Evolutionary conservation across 2,797 vertebrate genomes (phyloP), one percentile per base, ranked within the genome.

Genomic region (Neosalanx taihuensis): DNA sequence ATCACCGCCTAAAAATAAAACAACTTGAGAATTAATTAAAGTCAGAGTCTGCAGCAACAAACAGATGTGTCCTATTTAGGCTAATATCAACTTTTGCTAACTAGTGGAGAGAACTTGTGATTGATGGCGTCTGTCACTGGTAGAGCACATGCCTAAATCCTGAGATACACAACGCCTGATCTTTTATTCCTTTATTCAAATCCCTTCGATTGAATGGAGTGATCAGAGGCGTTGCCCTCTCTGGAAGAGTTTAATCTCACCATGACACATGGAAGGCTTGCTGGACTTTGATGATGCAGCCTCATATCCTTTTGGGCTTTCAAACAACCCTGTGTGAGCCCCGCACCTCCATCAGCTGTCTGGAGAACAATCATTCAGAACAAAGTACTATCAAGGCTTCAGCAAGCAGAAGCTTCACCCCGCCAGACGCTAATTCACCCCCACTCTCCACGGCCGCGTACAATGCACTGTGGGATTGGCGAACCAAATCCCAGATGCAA

Each of bases 51-150:
- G 90, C 86, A 84, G 90, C 90, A 91, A 90, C 90, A 94, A 93
- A 92, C 93, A 93, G 92, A 92, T 93, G 92, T 92, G 92, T 92
- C 92, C 92, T 92, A 94, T 94, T 93, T 94, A 92, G 86, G 85
- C 87, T 91, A 93, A 92, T 91, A 92, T 92, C 90, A 93, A 93
- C 91, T 92, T 92, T 85, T 91, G 90, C 88, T 91, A 89, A 90
- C 88, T 85, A 91, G 89, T 83, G 88, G 84, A 70, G 83, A 83
- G 82, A 92, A 93, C 92, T 91, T 91, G 87, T 91, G 91, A 93
- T 92, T 92, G 92, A 93, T 92, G 85, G 86, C 76, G 74, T 90
- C 90, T 91, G 90, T 90, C 90, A 87, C 87, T 68, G 84, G 79
- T 84, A 78, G 84, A 71, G 85, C 83, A 82, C 87, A 79, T 74